Conservation (phyloP, 2,113 vertebrate genomes). For the Rhea americana region DNA sequence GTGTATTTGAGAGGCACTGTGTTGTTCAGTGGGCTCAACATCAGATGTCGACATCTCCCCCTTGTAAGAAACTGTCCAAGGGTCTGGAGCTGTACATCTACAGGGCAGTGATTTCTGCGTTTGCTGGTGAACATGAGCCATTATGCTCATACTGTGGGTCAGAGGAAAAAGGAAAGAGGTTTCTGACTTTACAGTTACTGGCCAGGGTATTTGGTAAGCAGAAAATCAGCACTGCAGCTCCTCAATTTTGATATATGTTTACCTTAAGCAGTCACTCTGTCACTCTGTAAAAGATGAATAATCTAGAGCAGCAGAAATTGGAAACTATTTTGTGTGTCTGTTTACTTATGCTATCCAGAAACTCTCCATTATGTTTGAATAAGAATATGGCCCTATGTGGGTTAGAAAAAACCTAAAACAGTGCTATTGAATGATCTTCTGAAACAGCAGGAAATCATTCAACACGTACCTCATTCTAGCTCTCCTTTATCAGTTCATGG, state of each 20-base stretch:
- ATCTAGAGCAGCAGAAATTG: not conserved
- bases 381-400: not conserved
- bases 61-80: not conserved
- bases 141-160: not conserved
- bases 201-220: not conserved
- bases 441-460: not conserved
- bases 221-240: not conserved
- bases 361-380: not conserved
- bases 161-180: not conserved
- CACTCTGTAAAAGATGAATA: not conserved
- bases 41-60: not conserved
- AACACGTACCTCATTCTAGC: fast-evolving
- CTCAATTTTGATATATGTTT: not conserved
- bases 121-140: not conserved
- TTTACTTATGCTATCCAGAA: not conserved
- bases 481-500: not conserved
- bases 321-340: not conserved
- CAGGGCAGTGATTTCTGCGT: not conserved
- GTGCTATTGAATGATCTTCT: not conserved
- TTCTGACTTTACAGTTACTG: not conserved
- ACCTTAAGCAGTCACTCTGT: not conserved
- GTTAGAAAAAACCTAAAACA: not conserved
- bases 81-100: not conserved
- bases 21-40: not conserved
- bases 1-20: not conserved